Evolutionary conservation across 2,797 vertebrate species (phyloP).

Genomic region (Anguilla pacifica): DNA sequence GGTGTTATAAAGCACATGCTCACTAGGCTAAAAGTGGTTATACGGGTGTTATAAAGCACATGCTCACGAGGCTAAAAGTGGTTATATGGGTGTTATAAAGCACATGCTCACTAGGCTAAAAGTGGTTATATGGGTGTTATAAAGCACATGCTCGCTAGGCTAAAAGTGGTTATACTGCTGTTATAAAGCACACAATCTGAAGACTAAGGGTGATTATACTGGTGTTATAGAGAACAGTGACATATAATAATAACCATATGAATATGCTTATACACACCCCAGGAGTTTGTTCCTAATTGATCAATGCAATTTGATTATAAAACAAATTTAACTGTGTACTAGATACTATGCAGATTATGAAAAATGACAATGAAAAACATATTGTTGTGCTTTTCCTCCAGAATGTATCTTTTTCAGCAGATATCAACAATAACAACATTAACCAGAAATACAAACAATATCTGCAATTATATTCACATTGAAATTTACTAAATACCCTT

Average conservation of each 20-base stretch:
- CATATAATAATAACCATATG: not conserved
- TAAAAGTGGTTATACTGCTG: not conserved
- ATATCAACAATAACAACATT: too few relatives aligned
- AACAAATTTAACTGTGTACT: not conserved
- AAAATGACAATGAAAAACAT: not conserved
- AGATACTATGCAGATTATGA: not conserved
- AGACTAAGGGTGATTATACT: conserved; percentile 27
- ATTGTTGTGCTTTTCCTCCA: not conserved
- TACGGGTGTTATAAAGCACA: not conserved
- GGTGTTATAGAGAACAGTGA: conserved; percentile 34
- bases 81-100: conserved; percentile 41
- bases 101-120: conserved; percentile 8
- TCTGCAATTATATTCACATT: not conserved
- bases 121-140: conserved; percentile 31
- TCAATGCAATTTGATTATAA: not conserved
- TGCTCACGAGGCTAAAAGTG: too few relatives aligned
- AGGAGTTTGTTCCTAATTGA: not conserved
- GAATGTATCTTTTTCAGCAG: not conserved
- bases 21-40: not conserved
- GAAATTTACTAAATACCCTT: not conserved
- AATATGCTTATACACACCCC: not conserved
- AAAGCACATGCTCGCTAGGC: conserved; percentile 26
- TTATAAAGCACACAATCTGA: not conserved
- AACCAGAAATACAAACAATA: not conserved
- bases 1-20: conserved; percentile 34